A percentile compares a stretch with the other conserved stretches of the same genome.
These are phyloP conservation scores for Rhinolophus sinicus DNA, from an alignment of 2,113 vertebrate species.

Conservation along the genomic window DNA sequence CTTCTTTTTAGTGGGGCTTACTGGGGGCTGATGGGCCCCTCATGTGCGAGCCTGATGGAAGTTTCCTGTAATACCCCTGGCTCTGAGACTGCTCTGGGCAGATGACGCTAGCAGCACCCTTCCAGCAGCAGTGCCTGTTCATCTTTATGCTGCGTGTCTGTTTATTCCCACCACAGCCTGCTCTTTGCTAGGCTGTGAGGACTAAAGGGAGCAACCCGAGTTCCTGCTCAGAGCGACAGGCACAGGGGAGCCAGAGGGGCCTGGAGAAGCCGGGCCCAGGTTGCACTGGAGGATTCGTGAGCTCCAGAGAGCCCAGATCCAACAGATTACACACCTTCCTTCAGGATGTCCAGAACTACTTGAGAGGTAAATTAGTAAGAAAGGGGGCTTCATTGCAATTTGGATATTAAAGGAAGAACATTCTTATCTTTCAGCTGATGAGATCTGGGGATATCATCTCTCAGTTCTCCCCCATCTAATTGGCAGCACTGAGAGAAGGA, in stretches of 20 bases:
- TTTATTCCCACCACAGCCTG: background rate
- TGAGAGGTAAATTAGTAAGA: background rate
- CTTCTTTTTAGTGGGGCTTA: background rate
- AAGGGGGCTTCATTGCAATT: background rate
- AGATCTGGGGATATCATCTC: background rate
- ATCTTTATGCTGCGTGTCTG: background rate
- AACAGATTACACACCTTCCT: background rate
- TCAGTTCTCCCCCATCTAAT: background rate
- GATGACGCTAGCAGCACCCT: background rate
- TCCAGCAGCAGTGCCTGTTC: background rate
- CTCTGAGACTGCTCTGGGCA: background rate
- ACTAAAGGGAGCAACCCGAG: background rate
- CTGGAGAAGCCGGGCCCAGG: background rate
- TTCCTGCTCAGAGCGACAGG: background rate
- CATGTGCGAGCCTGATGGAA: background rate
- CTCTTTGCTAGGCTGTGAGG: background rate
- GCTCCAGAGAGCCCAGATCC: background rate
- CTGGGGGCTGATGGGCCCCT: background rate
- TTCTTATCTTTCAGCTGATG: background rate
- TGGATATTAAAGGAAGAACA: background rate
- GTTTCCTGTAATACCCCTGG: background rate
- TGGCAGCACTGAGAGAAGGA: background rate
- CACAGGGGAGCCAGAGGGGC: background rate
- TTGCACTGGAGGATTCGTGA: background rate
- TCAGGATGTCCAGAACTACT: background rate